Conservation (phyloP, 2,888 invertebrate genomes). For the Dicyrtomina minuta region DNA sequence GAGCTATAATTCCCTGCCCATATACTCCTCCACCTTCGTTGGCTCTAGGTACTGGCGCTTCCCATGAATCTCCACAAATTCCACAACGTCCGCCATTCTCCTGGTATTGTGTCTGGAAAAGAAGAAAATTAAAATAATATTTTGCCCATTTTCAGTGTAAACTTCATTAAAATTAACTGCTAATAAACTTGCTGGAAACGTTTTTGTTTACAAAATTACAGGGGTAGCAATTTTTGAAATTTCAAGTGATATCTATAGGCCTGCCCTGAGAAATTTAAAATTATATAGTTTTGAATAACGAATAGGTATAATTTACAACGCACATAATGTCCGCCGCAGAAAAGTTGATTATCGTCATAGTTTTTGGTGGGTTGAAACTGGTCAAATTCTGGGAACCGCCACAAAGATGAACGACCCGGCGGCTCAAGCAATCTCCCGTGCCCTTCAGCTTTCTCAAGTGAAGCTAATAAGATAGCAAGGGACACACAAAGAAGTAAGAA, state of each 20-base stretch:
- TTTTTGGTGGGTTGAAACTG: slow-evolving; percentile 57
- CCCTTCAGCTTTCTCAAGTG: slow-evolving; percentile 20
- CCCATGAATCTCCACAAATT: slow-evolving; percentile 54
- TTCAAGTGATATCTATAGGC: no score
- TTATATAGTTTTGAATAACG: no score
- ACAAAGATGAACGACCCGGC: slow-evolving; percentile 37
- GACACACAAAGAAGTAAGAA: no score
- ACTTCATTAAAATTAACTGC: no score
- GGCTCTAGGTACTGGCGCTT: slow-evolving; percentile 50
- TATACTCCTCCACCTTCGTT: slow-evolving; percentile 54
- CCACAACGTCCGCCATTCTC: not conserved
- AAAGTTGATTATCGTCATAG: slow-evolving; percentile 60
- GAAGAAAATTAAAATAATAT: no score
- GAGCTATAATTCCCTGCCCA: slow-evolving; percentile 36
- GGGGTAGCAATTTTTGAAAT: no score
- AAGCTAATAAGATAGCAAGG: no score
- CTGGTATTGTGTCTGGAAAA: slow-evolving; percentile 23
- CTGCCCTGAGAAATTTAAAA: no score
- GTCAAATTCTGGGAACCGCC: slow-evolving; percentile 35
- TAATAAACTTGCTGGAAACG: no score
- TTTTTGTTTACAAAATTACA: no score
- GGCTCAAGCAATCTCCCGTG: slow-evolving; percentile 54
- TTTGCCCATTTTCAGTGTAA: no score
- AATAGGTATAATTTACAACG: no score
- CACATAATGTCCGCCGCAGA: slow-evolving; percentile 64